A percentile compares a stretch with the other conserved stretches of the same genome.
These are phyloP conservation scores for Saccostrea glomerata DNA, from an alignment of 1,140 invertebrate species.

Conservation along the genomic window DNA sequence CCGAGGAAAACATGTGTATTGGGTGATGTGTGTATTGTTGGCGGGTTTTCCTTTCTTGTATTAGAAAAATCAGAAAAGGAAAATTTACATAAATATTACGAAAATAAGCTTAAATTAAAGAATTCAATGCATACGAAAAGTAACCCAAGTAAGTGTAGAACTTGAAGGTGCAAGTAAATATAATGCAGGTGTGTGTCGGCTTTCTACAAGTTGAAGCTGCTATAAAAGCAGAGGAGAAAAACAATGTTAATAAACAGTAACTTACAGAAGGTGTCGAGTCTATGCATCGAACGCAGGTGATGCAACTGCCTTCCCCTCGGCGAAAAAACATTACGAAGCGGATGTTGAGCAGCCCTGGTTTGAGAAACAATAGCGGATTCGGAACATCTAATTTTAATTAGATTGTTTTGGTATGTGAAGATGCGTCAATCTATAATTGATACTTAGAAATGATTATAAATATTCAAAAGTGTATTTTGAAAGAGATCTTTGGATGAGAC, in stretches of 20 bases:
- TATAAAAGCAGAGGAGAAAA: neutral
- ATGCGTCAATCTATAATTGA: no score
- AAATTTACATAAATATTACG: neutral
- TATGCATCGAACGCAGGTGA: neutral
- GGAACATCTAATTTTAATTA: no score
- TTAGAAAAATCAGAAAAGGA: neutral
- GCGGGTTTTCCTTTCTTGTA: neutral
- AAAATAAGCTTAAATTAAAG: neutral
- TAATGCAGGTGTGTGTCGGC: no score
- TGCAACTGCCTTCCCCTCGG: neutral
- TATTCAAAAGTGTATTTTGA: no score
- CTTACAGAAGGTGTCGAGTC: neutral
- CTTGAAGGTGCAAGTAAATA: neutral
- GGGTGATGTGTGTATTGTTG: neutral
- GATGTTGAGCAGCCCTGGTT: no score
- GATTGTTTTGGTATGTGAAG: no score
- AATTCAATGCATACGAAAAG: neutral
- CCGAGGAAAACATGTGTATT: neutral
- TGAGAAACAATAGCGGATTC: no score
- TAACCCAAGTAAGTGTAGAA: neutral
- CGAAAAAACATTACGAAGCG: neutral
- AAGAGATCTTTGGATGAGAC: no score
- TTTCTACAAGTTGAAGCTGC: no score
- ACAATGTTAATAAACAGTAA: neutral
- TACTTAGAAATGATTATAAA: no score